Conservation (phyloP, 2,888 invertebrate species). For the Cheilosia vulpina region DNA sequence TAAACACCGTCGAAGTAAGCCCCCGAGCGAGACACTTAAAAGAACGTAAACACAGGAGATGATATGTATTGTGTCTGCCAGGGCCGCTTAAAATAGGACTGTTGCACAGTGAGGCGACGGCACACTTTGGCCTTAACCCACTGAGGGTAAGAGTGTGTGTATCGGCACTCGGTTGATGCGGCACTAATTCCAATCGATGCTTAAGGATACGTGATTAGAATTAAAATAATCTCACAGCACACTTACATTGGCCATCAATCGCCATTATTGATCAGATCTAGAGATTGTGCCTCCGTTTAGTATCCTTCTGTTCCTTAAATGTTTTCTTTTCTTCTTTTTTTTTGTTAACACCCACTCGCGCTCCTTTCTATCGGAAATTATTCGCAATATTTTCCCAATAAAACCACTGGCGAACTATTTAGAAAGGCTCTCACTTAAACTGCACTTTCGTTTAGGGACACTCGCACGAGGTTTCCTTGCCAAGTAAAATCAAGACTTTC, state of each 20-base stretch:
- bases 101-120: conserved; percentile 17
- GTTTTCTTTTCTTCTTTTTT: not conserved
- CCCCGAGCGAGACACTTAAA: conserved; percentile 13
- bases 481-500: conserved; percentile 47
- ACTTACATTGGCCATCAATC: conserved; percentile 56
- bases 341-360: conserved; percentile 7
- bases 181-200: conserved; percentile 50
- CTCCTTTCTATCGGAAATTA: conserved; percentile 14
- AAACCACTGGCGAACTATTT: conserved; percentile 11
- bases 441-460: conserved; percentile 54
- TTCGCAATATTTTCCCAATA: conserved; percentile 32
- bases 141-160: not conserved
- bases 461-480: conserved; percentile 28
- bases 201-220: conserved; percentile 44
- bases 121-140: conserved; percentile 51
- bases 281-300: conserved; percentile 39
- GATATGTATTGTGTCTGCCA: conserved; percentile 12
- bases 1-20: conserved; percentile 1
- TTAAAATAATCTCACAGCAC: conserved; percentile 2
- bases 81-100: conserved; percentile 25
- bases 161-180: conserved; percentile 8
- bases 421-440: conserved; percentile 33
- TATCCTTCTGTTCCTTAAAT: conserved; percentile 29
- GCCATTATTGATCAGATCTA: conserved; percentile 36
- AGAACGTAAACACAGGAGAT: conserved; percentile 23